Base-by-base conservation (phyloP, 2,797 vertebrate genomes). In the Silurus lanzhouensis region DNA sequence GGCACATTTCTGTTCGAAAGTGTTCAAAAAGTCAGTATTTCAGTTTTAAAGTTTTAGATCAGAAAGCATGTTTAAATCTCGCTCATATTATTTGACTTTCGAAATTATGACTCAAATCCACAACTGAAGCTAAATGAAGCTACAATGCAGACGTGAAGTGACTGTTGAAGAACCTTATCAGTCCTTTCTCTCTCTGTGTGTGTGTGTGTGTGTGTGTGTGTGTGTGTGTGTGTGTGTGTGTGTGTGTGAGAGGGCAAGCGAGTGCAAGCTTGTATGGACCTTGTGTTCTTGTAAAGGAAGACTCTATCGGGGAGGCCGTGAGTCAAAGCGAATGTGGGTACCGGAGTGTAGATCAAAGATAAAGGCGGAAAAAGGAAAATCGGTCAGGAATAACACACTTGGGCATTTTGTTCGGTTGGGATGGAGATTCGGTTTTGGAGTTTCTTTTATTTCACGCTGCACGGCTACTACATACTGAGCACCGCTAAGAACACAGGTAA, bases 161-260 rank as follows among this genome's bases (percentile, higher is more conserved):
- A 70, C 46, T 38, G 55, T 10, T 38, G 70, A 60, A 77, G 38
- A 77, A 60, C 63, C 48, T 57, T 68, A 67, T 44, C 57, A 63
- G 22, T 31, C 10, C 38, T 38, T 31, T 31, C 31, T 31, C 31
- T 48, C 0, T 48, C 4, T 52, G 6, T 52, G 48, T 52, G 48
- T 52, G 48, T 52, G 48, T 52, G 20, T 46, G 87, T 22, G 76
- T 66, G 61, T 81, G 48, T 82, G 25, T 57, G 80, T 81, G 79
- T 55, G 79, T 81, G 79, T 86, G 87, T 88, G 89, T 90, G 61
- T 20, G 84, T 81, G 46, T 58, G 64, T 83, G 87, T 87, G 72
- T 64, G 44, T 46, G 76, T 66, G 61, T 19, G 57, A 6, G 48
- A 52, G 81, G 83, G 85, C 86, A 88, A 88, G 58, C 8, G 81